phyloP scores from a whole-genome alignment of 2,113 vertebrate genomes.

The Camarhynchus parvulus region DNA sequence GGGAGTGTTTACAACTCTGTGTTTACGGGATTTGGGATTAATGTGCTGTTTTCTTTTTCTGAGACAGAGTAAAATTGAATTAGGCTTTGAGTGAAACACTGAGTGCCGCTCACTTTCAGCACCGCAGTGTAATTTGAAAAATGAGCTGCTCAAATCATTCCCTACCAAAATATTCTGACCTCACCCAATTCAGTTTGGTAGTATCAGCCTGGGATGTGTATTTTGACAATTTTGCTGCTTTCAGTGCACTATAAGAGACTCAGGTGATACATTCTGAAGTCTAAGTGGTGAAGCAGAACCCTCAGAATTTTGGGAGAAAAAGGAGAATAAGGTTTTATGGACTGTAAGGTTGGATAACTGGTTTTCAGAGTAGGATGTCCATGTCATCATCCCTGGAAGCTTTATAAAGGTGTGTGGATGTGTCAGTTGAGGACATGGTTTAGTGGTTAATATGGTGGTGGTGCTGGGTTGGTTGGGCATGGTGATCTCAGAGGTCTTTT shows the following conservation, averaged over 20 bases:
- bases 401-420: not conserved
- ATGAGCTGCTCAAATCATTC: not conserved
- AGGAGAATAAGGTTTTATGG: not conserved
- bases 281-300: not conserved
- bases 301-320: not conserved
- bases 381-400: not conserved
- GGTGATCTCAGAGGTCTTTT: not conserved
- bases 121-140: not conserved
- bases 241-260: not conserved
- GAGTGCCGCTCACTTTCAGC: fast-evolving
- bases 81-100: not conserved
- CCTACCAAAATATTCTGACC: not conserved
- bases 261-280: not conserved
- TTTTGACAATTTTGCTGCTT: not conserved
- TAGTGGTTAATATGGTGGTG: not conserved
- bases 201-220: not conserved
- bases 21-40: not conserved
- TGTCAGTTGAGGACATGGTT: not conserved
- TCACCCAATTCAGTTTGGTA: not conserved
- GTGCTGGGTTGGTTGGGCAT: not conserved
- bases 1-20: constrained; percentile 9
- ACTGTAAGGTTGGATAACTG: not conserved
- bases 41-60: not conserved
- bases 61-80: not conserved
- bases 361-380: not conserved